Evolutionary conservation across 2,888 invertebrate genomes (phyloP), one percentile per base, ranked within the genome.

Genomic region (Dryocosmus kuriphilus): DNA sequence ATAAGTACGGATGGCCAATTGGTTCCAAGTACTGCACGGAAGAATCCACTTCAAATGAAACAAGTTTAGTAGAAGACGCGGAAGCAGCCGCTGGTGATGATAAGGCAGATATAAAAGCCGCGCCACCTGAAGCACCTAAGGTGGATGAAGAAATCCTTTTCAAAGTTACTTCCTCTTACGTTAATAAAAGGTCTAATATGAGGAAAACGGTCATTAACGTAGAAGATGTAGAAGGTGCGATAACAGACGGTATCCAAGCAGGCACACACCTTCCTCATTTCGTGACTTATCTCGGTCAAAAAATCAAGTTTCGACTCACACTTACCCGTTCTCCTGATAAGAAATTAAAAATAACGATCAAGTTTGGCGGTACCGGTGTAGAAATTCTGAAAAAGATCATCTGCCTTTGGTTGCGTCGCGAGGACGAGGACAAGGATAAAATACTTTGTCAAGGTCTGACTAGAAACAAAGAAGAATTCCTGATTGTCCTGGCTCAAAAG

Each of bases 381-480:
- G 71, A 71, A 27, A 46, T 46, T 51, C 9, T 71, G n/a, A 71
- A 51, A 30, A 27, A 51, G n/a, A 71, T 71, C 2, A 11, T 71
- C n/a, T 71, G 71, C 6, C 71, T 51, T 30, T 75, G 62, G 75
- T 16, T 63, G 7, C 9, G 62, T 41, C 51, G 62, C n/a, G 46
- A 63, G n/a, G 75, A 61, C 16, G 63, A 63, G 11, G 63, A 75
- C 24, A 75, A 75, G 22, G 63, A 75, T 19, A 71, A 71, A 32
- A 71, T 71, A 19, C 3, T 71, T n/a, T 71, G 51, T 11, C 46
- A 71, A 32, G 51, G 51, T 30, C 57, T 55, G 9, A 75, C 51
- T 0, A 77, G n/a, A 30, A 19, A 32, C n/a, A 51, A 32, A 35
- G 65, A 65, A 55, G 46, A 65, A 32, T 46, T 80, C 2, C 0